phyloP scores from a whole-genome alignment of 1,140 invertebrate species.

The Drosophila albomicans region DNA sequence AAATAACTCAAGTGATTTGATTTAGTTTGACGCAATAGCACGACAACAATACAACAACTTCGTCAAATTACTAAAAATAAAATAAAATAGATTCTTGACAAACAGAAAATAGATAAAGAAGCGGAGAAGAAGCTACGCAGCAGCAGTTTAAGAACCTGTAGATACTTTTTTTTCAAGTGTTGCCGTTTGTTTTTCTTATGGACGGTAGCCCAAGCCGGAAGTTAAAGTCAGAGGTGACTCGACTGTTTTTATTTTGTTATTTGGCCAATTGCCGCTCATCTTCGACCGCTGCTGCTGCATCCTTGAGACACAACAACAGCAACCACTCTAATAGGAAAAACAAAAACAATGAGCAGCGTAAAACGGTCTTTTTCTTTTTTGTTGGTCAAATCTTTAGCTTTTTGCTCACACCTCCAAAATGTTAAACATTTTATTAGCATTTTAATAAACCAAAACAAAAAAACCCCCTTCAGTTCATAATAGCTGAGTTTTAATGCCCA shows the following conservation, averaged over 20 bases:
- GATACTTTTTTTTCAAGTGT: slow-evolving; percentile 28
- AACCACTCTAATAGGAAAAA: not conserved
- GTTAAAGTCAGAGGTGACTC: slow-evolving; percentile 23
- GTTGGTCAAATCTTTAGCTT: slow-evolving; percentile 17
- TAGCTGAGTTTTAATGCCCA: slow-evolving; percentile 1
- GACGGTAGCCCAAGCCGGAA: slow-evolving; percentile 33
- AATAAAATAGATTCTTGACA: slow-evolving; percentile 28
- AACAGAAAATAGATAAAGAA: slow-evolving; percentile 27
- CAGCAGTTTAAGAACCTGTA: slow-evolving; percentile 47
- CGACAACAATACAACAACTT: slow-evolving; percentile 26
- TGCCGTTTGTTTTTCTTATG: slow-evolving; percentile 33
- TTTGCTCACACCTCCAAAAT: slow-evolving; percentile 18
- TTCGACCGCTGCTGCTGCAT: slow-evolving; percentile 2
- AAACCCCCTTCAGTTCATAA: slow-evolving; percentile 9
- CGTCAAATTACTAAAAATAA: slow-evolving; percentile 54
- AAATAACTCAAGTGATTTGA: slow-evolving; percentile 78
- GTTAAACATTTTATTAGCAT: slow-evolving; percentile 63
- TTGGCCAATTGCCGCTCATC: slow-evolving; percentile 31
- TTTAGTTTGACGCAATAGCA: slow-evolving; percentile 66
- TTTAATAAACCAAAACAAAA: slow-evolving; percentile 51
- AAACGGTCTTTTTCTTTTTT: slow-evolving; percentile 9
- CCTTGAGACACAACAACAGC: slow-evolving; percentile 35
- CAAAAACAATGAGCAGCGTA: slow-evolving; percentile 5
- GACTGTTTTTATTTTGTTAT: slow-evolving; percentile 3
- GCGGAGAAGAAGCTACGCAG: slow-evolving; percentile 57